Conservation (phyloP, 2,888 invertebrate genomes). For the Tipula lateralis region DNA sequence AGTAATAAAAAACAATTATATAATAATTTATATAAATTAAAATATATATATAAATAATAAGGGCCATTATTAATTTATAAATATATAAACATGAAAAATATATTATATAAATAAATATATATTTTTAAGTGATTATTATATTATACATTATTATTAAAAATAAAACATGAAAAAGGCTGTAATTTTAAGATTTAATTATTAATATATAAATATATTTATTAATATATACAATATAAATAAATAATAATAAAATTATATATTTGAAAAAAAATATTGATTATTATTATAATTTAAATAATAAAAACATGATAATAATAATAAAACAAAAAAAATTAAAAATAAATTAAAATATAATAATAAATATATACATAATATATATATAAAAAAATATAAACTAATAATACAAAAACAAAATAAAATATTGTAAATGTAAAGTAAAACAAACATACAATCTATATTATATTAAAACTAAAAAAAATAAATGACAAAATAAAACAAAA, state of each 20-base stretch:
- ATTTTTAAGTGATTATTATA: slow-evolving; percentile 28
- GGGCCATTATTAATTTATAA: slow-evolving; percentile 29
- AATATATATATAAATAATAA: neutral
- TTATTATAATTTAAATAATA: slow-evolving; percentile 25
- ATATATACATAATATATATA: neutral
- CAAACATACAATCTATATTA: neutral
- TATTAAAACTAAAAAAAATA: neutral
- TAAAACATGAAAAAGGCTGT: slow-evolving; percentile 34
- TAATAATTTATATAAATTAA: neutral
- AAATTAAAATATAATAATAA: neutral
- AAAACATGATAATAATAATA: neutral
- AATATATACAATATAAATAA: neutral
- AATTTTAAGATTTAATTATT: slow-evolving; percentile 33
- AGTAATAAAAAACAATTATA: neutral
- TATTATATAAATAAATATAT: slow-evolving; percentile 12
- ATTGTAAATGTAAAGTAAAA: slow-evolving; percentile 13
- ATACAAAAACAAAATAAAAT: neutral
- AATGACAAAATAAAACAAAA: neutral
- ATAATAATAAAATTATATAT: slow-evolving; percentile 25
- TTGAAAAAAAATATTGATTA: neutral
- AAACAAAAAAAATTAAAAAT: neutral
- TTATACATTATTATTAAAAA: neutral
- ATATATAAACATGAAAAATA: slow-evolving; percentile 3
- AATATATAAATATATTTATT: slow-evolving; percentile 20
- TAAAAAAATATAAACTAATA: neutral